phyloP scores from a whole-genome alignment of 2,888 invertebrate genomes.

The Theristus sp. region DNA sequence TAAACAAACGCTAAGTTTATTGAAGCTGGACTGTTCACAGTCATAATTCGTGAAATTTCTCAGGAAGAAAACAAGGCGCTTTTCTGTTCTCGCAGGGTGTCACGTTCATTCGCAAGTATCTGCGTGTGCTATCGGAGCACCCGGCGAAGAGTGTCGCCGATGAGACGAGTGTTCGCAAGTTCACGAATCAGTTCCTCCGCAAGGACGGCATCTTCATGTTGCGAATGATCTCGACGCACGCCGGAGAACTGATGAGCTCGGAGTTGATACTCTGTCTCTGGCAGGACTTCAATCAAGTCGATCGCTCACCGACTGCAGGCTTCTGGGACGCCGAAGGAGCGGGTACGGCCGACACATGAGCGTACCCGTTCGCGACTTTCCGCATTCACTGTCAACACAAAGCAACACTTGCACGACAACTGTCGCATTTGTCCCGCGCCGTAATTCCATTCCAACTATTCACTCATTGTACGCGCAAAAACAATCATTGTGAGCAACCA shows the following conservation, averaged over 20 bases:
- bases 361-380: neutral
- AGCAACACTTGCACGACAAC: too few species aligned
- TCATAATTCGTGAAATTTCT: too few species aligned
- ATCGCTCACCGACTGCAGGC: constrained; percentile 23
- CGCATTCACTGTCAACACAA: too few species aligned
- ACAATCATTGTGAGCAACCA: too few species aligned
- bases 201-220: constrained; percentile 29
- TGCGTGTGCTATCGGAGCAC: constrained; percentile 26
- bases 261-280: constrained; percentile 27
- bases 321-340: constrained; percentile 24
- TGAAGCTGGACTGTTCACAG: too few species aligned
- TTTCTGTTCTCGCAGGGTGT: constrained; percentile 15
- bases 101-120: constrained; percentile 26
- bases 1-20: too few species aligned
- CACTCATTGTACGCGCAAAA: too few species aligned
- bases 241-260: constrained; percentile 27
- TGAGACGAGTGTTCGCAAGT: constrained; percentile 25
- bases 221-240: constrained; percentile 29
- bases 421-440: too few species aligned
- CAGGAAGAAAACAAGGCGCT: neutral
- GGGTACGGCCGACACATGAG: too few species aligned
- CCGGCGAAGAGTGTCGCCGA: constrained; percentile 26
- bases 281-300: constrained; percentile 30
- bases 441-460: too few species aligned
- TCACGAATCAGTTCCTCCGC: constrained; percentile 27